phyloP scores from a whole-genome alignment of 2,888 invertebrate genomes.

The Uropetala carovei region DNA sequence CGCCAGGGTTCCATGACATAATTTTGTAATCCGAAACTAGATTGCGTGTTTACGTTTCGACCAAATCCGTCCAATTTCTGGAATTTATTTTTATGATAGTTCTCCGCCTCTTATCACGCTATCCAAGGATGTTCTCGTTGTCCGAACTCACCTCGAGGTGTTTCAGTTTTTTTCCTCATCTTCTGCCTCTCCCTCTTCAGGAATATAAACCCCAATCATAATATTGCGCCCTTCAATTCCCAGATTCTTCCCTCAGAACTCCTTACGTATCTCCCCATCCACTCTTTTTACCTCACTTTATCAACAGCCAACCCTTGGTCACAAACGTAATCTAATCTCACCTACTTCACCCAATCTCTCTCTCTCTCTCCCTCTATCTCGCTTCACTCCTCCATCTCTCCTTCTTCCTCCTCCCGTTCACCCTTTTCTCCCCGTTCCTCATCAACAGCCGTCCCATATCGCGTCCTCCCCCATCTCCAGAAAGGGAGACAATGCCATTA shows the following conservation, averaged over 20 bases:
- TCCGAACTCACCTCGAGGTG: no score
- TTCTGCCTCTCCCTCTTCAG: neutral
- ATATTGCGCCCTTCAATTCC: neutral
- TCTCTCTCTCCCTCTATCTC: neutral
- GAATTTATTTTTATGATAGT: no score
- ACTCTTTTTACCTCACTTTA: neutral
- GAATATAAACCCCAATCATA: neutral
- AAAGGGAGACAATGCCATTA: conserved; percentile 55
- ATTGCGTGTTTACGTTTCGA: no score
- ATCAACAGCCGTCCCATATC: conserved; percentile 11
- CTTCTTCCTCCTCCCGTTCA: neutral
- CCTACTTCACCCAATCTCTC: neutral
- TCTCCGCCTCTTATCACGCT: no score
- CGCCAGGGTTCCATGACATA: no score
- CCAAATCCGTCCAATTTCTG: no score
- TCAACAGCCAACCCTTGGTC: conserved; percentile 27
- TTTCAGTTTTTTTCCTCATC: no score
- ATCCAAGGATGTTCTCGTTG: no score
- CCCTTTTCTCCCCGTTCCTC: neutral
- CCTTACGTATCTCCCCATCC: neutral
- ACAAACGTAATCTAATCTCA: neutral
- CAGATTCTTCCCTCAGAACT: neutral
- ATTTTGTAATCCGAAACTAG: no score
- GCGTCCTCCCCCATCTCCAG: neutral
- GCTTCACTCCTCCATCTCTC: neutral